Percentiles rank a stretch among this genome's conserved stretches.
Evolutionary conservation across 2,113 vertebrate genomes (phyloP).

Genomic region (Rhea americana): DNA sequence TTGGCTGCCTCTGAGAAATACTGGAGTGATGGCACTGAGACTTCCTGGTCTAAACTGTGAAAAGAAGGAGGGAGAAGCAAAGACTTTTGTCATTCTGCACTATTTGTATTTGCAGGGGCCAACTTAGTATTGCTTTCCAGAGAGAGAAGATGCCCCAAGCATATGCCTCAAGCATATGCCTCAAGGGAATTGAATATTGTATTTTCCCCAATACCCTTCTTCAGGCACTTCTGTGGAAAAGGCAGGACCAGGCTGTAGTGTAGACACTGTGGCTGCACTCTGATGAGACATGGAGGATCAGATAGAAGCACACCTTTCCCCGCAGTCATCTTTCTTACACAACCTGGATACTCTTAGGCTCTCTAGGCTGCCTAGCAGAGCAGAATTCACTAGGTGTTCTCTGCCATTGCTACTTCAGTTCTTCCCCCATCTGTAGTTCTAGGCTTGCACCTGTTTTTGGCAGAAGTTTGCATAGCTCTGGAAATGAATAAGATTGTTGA

Average conservation of each 20-base stretch:
- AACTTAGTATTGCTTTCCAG: neutral
- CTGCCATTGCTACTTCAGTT: neutral
- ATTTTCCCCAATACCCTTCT: neutral
- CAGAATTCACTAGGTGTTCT: neutral
- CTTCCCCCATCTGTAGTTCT: neutral
- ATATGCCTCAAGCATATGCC: neutral
- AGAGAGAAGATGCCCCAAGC: neutral
- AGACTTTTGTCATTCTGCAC: neutral
- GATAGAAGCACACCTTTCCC: neutral
- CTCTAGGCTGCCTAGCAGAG: neutral
- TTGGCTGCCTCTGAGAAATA: neutral
- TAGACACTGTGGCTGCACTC: rapidly evolving
- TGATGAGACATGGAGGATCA: neutral
- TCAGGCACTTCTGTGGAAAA: neutral
- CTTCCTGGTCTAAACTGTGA: neutral
- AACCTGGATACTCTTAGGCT: neutral
- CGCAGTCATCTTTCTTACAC: neutral
- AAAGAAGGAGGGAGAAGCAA: neutral
- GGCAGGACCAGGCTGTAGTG: rapidly evolving
- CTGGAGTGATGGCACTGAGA: neutral
- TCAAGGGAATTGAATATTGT: neutral
- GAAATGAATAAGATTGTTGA: neutral
- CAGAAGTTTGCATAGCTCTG: neutral
- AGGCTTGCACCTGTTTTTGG: neutral
- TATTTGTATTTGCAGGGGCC: neutral